Evolutionary conservation across 2,888 invertebrate genomes (phyloP).

Genomic region (Sisyra terminalis): DNA sequence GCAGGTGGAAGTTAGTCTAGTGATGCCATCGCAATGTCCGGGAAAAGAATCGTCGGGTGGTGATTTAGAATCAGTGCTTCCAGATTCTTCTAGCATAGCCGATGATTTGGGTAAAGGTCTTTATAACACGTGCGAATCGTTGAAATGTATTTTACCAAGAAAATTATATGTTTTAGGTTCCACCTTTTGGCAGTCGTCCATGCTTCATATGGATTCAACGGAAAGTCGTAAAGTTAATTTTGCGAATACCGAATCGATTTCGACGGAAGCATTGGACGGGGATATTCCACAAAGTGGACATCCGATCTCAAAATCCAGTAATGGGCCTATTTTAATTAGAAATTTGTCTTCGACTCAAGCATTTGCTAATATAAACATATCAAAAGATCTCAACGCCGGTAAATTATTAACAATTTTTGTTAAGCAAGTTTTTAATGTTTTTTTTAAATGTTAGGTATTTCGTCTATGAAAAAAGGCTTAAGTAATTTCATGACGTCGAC

Average conservation of each 20-base stretch:
- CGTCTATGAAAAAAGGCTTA: slow-evolving; percentile 70
- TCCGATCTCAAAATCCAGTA: slow-evolving; percentile 11
- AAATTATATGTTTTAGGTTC: not conserved
- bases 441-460: slow-evolving; percentile 32
- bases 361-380: slow-evolving; percentile 17
- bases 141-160: not conserved
- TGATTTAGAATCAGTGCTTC: slow-evolving; percentile 69
- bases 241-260: slow-evolving; percentile 17
- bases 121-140: not conserved
- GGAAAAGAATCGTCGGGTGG: slow-evolving; percentile 74
- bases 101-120: slow-evolving; percentile 51
- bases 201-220: slow-evolving; percentile 6
- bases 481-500: slow-evolving; percentile 68
- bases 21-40: slow-evolving; percentile 69
- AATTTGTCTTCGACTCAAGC: slow-evolving; percentile 12
- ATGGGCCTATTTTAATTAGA: slow-evolving; percentile 10
- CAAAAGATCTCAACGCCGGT: slow-evolving; percentile 35
- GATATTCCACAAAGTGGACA: slow-evolving; percentile 10
- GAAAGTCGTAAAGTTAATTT: slow-evolving; percentile 13
- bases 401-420: slow-evolving; percentile 5
- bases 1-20: slow-evolving; percentile 73
- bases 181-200: slow-evolving; percentile 4
- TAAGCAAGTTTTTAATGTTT: not conserved
- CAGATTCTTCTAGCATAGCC: slow-evolving; percentile 71
- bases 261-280: slow-evolving; percentile 20